Percentiles rank a stretch among this genome's conserved stretches.
phyloP scores from a whole-genome alignment of 2,113 vertebrate species.

The Chunga burmeisteri region DNA sequence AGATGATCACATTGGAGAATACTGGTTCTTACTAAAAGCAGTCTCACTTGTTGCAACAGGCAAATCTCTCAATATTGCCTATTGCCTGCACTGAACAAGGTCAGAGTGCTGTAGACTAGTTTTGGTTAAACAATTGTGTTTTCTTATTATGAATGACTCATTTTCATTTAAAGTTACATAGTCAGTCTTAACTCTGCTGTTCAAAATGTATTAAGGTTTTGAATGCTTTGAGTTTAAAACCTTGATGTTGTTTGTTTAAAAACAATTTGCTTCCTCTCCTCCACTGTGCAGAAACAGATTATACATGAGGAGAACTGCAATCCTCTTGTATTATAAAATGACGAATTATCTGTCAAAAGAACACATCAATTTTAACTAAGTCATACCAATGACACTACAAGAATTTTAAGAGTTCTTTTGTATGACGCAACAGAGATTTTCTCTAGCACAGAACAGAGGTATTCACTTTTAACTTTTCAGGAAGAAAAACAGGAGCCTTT shows the following conservation, averaged over 20 bases:
- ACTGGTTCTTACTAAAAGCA: background rate
- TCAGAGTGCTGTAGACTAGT: background rate
- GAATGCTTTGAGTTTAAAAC: background rate
- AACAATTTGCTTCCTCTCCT: background rate
- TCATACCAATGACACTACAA: background rate
- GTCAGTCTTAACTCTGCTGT: background rate
- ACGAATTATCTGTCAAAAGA: background rate
- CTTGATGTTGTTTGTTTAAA: background rate
- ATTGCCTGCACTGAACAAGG: background rate
- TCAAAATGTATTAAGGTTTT: background rate
- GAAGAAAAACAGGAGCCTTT: background rate
- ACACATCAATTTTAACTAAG: background rate
- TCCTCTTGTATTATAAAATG: background rate
- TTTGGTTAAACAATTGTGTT: background rate
- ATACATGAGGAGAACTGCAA: background rate
- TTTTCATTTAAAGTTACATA: background rate
- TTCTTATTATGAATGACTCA: background rate
- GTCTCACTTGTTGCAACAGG: background rate
- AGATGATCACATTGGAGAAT: background rate
- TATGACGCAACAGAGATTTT: background rate
- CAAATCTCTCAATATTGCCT: background rate
- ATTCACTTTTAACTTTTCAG: background rate
- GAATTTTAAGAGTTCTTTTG: background rate
- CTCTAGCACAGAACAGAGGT: background rate
- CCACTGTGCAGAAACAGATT: background rate